A percentile compares a stretch with the other conserved stretches of the same genome.
Conservation (phyloP, 2,113 vertebrate genomes). For the Tylochromis polylepis region DNA sequence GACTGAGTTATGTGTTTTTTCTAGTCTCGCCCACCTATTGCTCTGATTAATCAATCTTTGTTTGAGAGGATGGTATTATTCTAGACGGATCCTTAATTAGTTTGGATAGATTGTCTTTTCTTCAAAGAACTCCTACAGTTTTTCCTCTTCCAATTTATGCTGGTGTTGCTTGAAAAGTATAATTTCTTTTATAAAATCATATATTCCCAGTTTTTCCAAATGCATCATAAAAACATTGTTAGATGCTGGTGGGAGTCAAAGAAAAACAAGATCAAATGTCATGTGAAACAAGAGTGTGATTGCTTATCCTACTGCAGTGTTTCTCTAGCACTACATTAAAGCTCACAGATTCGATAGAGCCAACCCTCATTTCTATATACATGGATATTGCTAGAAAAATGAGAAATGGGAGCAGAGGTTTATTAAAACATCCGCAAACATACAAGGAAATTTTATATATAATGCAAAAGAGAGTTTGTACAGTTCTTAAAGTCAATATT, state of each 20-base stretch:
- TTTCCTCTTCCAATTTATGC: background rate
- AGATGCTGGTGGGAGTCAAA: background rate
- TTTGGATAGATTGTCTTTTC: background rate
- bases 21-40: background rate
- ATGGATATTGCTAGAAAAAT: background rate
- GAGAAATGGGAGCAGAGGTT: background rate
- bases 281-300: background rate
- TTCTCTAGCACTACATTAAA: background rate
- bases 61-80: background rate
- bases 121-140: background rate
- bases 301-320: background rate
- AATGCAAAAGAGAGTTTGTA: background rate
- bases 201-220: background rate
- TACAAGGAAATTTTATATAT: background rate
- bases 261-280: background rate
- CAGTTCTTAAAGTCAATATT: background rate
- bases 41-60: background rate
- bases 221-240: background rate
- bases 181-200: background rate
- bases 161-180: background rate
- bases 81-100: background rate
- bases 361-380: background rate
- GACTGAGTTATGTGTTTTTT: background rate
- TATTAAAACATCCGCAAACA: background rate
- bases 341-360: background rate